Conservation (phyloP, 1,140 invertebrate species). For the Andricus grossulariae region DNA sequence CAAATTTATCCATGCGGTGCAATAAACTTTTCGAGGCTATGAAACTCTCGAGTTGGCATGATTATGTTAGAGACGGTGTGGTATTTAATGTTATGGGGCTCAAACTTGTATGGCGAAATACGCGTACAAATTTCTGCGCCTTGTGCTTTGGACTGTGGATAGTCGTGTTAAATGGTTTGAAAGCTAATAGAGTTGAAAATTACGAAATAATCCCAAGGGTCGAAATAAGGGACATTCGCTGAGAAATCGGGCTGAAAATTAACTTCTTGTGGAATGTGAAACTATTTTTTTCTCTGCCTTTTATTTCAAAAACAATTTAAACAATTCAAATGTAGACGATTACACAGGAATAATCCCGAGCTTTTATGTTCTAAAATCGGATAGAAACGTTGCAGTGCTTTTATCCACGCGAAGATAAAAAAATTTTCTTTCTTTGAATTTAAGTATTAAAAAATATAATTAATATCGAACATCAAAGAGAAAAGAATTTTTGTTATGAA, state of each 20-base stretch:
- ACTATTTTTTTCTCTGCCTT: too few species aligned
- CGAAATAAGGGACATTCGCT: neutral
- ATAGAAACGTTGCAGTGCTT: too few species aligned
- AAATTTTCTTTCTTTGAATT: too few species aligned
- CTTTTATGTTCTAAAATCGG: too few species aligned
- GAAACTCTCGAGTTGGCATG: slow-evolving; percentile 41
- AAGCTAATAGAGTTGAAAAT: slow-evolving; percentile 60
- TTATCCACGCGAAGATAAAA: too few species aligned
- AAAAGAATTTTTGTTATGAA: too few species aligned
- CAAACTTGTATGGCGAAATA: slow-evolving; percentile 49
- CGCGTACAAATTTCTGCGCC: slow-evolving; percentile 54
- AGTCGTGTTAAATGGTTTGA: slow-evolving; percentile 62
- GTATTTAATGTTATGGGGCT: slow-evolving; percentile 52
- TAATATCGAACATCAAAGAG: too few species aligned
- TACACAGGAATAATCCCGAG: neutral
- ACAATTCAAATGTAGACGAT: too few species aligned
- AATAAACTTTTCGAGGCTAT: slow-evolving; percentile 35
- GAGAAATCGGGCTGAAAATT: slow-evolving; percentile 33
- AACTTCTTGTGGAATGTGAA: too few species aligned
- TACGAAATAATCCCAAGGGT: slow-evolving; percentile 24
- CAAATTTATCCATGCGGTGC: slow-evolving; percentile 38
- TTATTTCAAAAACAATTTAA: neutral
- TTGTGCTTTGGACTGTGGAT: slow-evolving; percentile 44
- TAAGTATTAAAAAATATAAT: too few species aligned
- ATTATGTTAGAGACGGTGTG: slow-evolving; percentile 41